Evolutionary conservation across 2,888 invertebrate species (phyloP).

Genomic region (Drosophila formosana): DNA sequence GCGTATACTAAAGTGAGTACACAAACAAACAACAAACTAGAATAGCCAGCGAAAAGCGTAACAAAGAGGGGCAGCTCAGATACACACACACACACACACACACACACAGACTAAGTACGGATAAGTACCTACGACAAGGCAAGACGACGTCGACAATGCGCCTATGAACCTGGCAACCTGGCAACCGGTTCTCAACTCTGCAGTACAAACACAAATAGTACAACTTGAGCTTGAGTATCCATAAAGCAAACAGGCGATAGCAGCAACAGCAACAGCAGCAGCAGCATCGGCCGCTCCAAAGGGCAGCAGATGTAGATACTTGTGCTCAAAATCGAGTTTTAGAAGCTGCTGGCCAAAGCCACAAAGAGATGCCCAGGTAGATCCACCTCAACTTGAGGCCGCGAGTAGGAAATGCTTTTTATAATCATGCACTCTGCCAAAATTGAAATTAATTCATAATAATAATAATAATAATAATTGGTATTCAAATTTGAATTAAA

Average conservation of each 20-base stretch:
- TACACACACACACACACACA: conserved; percentile 25
- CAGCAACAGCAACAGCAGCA: conserved; percentile 36
- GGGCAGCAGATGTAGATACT: conserved; percentile 51
- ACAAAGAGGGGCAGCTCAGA: conserved; percentile 21
- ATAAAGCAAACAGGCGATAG: conserved; percentile 69
- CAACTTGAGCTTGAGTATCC: conserved; percentile 65
- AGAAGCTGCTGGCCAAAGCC: conserved; percentile 49
- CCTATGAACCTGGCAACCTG: conserved; percentile 70
- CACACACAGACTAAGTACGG: conserved; percentile 45
- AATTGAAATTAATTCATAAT: no score
- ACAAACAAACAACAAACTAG: conserved; percentile 32
- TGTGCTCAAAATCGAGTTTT: conserved; percentile 55
- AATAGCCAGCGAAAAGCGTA: conserved; percentile 38
- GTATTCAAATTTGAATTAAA: no score
- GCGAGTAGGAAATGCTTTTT: conserved; percentile 57
- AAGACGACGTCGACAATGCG: conserved; percentile 61
- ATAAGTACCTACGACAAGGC: conserved; percentile 58
- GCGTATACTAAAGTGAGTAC: conserved; percentile 33
- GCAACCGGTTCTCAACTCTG: conserved; percentile 66
- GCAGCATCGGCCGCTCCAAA: conserved; percentile 39
- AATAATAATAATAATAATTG: no score
- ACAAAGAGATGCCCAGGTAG: conserved; percentile 43
- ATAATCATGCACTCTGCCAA: conserved; percentile 35
- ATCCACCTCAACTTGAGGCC: conserved; percentile 55
- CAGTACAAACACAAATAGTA: conserved; percentile 67